Percentiles rank a stretch among this genome's conserved stretches.
phyloP scores from a whole-genome alignment of 2,797 vertebrate species.

The Eospalax fontanierii region DNA sequence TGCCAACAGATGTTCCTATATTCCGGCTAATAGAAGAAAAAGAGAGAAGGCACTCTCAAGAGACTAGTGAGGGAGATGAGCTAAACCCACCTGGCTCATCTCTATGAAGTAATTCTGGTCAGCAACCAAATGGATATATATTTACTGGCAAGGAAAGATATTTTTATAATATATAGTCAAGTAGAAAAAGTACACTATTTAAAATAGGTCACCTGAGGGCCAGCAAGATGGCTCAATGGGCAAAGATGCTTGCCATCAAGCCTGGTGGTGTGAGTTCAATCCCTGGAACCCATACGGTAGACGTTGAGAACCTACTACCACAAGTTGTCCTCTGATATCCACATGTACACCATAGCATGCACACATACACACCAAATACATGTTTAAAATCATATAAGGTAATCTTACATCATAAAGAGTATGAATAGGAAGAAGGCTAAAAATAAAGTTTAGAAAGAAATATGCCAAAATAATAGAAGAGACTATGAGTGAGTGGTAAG shows the following conservation, averaged over 20 bases:
- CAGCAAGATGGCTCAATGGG: too few species aligned
- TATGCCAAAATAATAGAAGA: slow-evolving; percentile 16
- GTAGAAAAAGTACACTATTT: background rate
- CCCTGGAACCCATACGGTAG: too few species aligned
- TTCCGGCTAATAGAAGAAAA: slow-evolving; percentile 30
- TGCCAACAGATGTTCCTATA: background rate
- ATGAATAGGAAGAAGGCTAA: background rate
- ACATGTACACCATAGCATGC: too few species aligned
- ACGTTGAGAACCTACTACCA: too few species aligned
- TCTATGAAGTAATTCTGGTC: background rate
- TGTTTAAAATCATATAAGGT: background rate
- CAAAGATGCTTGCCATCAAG: too few species aligned
- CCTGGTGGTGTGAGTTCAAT: too few species aligned
- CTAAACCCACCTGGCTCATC: background rate
- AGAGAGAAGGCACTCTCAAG: background rate
- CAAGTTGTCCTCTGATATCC: too few species aligned
- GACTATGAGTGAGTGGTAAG: background rate
- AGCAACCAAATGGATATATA: background rate
- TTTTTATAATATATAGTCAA: background rate
- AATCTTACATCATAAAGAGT: background rate
- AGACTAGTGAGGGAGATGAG: background rate
- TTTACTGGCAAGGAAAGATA: background rate
- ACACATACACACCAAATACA: background rate
- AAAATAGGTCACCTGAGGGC: background rate
- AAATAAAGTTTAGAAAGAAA: slow-evolving; percentile 48